Evolutionary conservation across 1,140 invertebrate genomes (phyloP).

Genomic region (Metaphire vulgaris): DNA sequence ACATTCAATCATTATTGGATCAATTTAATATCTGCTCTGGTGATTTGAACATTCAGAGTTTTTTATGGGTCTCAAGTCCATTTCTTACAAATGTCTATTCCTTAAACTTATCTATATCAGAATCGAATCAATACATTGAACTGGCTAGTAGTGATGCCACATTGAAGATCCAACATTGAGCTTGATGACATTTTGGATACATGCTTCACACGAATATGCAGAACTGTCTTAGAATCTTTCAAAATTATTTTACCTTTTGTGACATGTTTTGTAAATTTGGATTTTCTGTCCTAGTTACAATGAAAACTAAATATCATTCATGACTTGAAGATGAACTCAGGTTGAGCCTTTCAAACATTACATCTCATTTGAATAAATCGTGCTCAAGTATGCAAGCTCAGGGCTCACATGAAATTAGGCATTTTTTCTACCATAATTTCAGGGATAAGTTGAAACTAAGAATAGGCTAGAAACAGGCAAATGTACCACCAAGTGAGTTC

Average conservation of each 20-base stretch:
- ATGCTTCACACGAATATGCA: not conserved
- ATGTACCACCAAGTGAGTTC: too few relatives aligned
- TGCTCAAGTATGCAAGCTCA: conserved; percentile 1
- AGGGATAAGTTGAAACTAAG: too few relatives aligned
- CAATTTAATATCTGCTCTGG: conserved; percentile 1
- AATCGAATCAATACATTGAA: conserved; percentile 2
- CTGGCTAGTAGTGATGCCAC: not conserved
- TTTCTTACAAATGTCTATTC: not conserved
- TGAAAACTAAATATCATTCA: not conserved
- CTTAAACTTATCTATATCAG: not conserved
- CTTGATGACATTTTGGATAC: not conserved
- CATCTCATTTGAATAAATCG: not conserved
- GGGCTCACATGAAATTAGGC: not conserved
- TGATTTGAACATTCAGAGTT: conserved; percentile 5
- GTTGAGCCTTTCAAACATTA: conserved; percentile 1
- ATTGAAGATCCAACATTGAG: not conserved
- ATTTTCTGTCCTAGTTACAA: conserved; percentile 1
- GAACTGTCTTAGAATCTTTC: conserved; percentile 4
- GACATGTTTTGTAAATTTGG: conserved; percentile 1
- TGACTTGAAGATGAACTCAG: conserved; percentile 2
- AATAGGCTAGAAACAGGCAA: too few relatives aligned
- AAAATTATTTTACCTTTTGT: conserved; percentile 2
- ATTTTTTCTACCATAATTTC: too few relatives aligned
- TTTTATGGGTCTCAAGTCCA: not conserved
- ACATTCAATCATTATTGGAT: not conserved